A percentile compares a stretch with the other conserved stretches of the same genome.
Evolutionary conservation across 2,797 vertebrate genomes (phyloP).

Genomic region (Lophius americanus): DNA sequence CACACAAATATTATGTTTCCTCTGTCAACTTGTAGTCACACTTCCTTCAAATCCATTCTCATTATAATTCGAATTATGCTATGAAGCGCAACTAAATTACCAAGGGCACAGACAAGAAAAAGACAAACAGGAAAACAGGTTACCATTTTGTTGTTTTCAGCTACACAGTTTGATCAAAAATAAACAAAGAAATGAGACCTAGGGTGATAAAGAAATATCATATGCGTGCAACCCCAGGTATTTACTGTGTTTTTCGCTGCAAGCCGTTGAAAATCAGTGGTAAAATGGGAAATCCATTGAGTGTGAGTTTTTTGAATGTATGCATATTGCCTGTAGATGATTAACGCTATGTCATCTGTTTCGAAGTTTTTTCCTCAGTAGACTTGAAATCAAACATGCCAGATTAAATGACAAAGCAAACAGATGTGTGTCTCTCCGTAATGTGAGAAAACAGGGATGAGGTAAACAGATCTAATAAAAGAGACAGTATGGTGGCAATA

Average conservation of each 20-base stretch:
- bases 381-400: constrained; percentile 73
- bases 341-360: no score
- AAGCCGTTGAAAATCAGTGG: constrained; percentile 20
- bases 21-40: neutral
- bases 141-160: constrained; percentile 2
- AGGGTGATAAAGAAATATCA: constrained; percentile 9
- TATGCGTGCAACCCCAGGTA: constrained; percentile 5
- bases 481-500: constrained; percentile 65
- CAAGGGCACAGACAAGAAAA: constrained; percentile 11
- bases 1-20: neutral
- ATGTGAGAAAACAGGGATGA: constrained; percentile 68
- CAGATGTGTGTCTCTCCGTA: constrained; percentile 66
- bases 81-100: neutral
- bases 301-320: no score
- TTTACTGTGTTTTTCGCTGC: constrained; percentile 35
- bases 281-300: no score
- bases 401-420: constrained; percentile 77
- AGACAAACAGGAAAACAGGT: neutral
- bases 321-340: constrained; percentile 10
- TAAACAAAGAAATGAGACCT: constrained; percentile 8
- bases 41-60: neutral
- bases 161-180: constrained; percentile 5
- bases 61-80: neutral
- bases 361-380: neutral
- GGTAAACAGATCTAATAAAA: constrained; percentile 70